phyloP scores from a whole-genome alignment of 1,140 invertebrate species.

The Sweltsa coloradensis region DNA sequence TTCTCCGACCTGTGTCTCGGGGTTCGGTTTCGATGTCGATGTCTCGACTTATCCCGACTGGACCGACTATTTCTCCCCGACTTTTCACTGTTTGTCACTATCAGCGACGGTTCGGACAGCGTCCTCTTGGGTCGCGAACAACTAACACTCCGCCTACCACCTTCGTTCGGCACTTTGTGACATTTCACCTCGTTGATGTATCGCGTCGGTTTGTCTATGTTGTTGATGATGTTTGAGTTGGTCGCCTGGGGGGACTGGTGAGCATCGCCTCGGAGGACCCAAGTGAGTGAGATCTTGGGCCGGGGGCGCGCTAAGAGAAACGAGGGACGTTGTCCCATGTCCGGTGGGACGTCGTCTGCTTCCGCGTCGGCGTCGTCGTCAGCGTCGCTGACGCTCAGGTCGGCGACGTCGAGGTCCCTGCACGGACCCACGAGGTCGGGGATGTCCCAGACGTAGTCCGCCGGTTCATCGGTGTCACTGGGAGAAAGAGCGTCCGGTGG shows the following conservation, averaged over 20 bases:
- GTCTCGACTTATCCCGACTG: conserved; percentile 19
- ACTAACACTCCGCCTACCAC: no score
- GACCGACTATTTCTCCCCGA: conserved; percentile 20
- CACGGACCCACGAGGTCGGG: conserved; percentile 12
- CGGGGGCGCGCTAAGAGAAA: conserved; percentile 22
- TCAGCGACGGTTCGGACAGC: conserved; percentile 11
- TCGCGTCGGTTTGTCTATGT: conserved; percentile 7
- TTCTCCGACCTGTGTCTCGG: conserved; percentile 20
- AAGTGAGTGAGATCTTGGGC: conserved; percentile 54
- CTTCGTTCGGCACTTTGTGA: no score
- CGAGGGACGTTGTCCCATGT: conserved; percentile 11
- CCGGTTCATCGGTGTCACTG: background rate
- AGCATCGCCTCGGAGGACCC: conserved; percentile 35
- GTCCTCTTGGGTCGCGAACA: conserved; percentile 7
- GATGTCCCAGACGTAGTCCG: conserved; percentile 2
- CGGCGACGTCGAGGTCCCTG: conserved; percentile 4
- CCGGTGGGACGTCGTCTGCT: conserved; percentile 5
- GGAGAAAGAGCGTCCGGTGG: background rate
- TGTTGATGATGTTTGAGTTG: conserved; percentile 12
- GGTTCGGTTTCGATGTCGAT: conserved; percentile 23
- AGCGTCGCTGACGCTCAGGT: background rate
- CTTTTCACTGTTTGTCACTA: conserved; percentile 12
- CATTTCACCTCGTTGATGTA: background rate
- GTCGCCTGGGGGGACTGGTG: conserved; percentile 2
- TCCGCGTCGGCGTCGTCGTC: conserved; percentile 4